phyloP scores from a whole-genome alignment of 2,797 vertebrate species.

The Enteromius anoplus region DNA sequence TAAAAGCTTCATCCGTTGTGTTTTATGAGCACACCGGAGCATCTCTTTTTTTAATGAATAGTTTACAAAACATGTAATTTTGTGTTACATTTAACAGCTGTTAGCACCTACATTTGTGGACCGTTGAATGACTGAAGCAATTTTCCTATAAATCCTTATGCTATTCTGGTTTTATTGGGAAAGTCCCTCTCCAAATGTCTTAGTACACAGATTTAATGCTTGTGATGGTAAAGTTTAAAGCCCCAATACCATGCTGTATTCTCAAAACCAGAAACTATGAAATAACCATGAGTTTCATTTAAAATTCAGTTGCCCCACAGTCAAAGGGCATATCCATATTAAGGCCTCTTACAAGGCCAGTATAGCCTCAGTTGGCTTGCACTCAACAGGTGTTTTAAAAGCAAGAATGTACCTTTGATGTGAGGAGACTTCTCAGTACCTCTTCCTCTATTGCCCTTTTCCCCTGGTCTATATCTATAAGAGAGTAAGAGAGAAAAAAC shows the following conservation, averaged over 20 bases:
- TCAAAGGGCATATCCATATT: slow-evolving; percentile 45
- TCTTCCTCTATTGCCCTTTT: slow-evolving; percentile 87
- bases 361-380: not conserved
- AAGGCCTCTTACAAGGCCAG: slow-evolving; percentile 18
- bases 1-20: not conserved
- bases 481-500: slow-evolving; percentile 21
- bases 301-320: slow-evolving; percentile 25
- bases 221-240: not conserved
- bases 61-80: not conserved
- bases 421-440: slow-evolving; percentile 87
- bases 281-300: slow-evolving; percentile 22
- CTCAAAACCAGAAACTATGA: not conserved
- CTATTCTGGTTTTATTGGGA: not conserved
- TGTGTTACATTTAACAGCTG: not conserved
- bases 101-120: not conserved
- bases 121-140: not conserved
- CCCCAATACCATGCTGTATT: not conserved
- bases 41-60: not conserved
- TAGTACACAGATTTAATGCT: not conserved
- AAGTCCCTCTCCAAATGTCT: not conserved
- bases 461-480: slow-evolving; percentile 87
- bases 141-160: not conserved
- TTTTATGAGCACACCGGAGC: not conserved
- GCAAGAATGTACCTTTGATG: slow-evolving; percentile 86
- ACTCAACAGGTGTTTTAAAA: slow-evolving; percentile 59